phyloP scores from a whole-genome alignment of 2,888 invertebrate genomes.

The Campoletis raptor region DNA sequence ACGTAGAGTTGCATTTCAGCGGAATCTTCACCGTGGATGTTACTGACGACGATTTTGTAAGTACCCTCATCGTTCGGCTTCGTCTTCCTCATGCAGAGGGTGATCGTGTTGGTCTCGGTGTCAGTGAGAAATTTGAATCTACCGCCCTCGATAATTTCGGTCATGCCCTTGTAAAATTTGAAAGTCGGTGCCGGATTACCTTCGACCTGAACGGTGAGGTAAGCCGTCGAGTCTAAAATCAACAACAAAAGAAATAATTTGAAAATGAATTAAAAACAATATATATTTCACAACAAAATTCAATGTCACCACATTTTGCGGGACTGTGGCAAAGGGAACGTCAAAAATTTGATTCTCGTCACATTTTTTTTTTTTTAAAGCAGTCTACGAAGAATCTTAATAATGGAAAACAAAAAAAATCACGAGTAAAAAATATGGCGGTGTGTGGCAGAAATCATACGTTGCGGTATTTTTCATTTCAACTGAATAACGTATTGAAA shows the following conservation, averaged over 20 bases:
- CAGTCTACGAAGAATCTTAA: too few species aligned
- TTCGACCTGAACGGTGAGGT: slow-evolving; percentile 96
- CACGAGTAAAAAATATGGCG: too few species aligned
- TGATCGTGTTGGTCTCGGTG: slow-evolving; percentile 96
- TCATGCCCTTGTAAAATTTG: slow-evolving; percentile 97
- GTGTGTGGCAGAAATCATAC: too few species aligned
- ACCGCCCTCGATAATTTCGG: slow-evolving; percentile 97
- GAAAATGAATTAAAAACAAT: neutral
- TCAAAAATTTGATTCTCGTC: too few species aligned
- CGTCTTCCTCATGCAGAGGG: slow-evolving; percentile 97
- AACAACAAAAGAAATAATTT: slow-evolving; percentile 80
- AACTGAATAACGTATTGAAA: too few species aligned
- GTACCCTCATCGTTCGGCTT: slow-evolving; percentile 99
- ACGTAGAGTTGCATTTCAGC: slow-evolving; percentile 98
- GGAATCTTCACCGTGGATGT: slow-evolving; percentile 97
- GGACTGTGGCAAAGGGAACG: too few species aligned
- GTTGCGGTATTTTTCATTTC: too few species aligned
- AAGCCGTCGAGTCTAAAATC: slow-evolving; percentile 92
- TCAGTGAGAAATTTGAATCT: slow-evolving; percentile 98
- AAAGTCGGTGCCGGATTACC: slow-evolving; percentile 98
- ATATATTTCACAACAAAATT: neutral
- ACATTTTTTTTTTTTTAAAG: too few species aligned
- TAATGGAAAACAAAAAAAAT: too few species aligned
- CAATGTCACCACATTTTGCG: too few species aligned
- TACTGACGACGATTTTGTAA: slow-evolving; percentile 96